Base-by-base conservation (phyloP, 2,797 vertebrate genomes). In the Chloroceryle inda region DNA sequence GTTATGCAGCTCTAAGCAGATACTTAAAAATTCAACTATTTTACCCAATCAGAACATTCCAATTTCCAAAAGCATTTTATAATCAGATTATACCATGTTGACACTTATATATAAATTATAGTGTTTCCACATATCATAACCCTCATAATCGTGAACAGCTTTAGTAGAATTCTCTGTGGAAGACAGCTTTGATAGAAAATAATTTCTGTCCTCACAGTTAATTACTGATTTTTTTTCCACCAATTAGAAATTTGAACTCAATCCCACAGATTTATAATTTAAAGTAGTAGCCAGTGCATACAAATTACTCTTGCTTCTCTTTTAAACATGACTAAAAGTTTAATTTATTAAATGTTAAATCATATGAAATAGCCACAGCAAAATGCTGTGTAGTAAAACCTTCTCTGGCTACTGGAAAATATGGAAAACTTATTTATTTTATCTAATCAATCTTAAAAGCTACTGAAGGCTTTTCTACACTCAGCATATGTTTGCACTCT, bases 201-300 rank as follows among this genome's bases (percentile, higher is more conserved):
- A 38, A 4, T 94, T 96, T 96, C 86, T 96, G 94, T 91, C 91
- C 94, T 95, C 96, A 91, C 95, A 96, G 92, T 96, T 97, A 96
- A 97, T 97, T 97, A 95, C 95, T 92, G 94, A 96, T 91, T 94
- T 96, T 96, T 92, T 96, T 85, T 2, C 86, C 88, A 96, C 95
- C 97, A 97, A 96, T 97, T 97, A 97, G 91, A 96, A 97, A 97
- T 96, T 97, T 96, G 95, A 97, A 97, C 96, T 96, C 96, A 96
- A 95, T 97, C 94, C 96, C 97, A 97, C 87, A 96, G 94, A 96
- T 96, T 97, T 97, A 96, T 96, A 96, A 94, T 96, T 97, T 97
- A 95, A 88, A 94, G 96, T 95, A 94, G 96, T 95, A 95, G 89
- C 94, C 93, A 94, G 94, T 92, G 92, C 92, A 96, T 96, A 94